These are phyloP conservation scores for Drosophila birchii DNA, from an alignment of 2,888 invertebrate genomes.

Conservation along the genomic window DNA sequence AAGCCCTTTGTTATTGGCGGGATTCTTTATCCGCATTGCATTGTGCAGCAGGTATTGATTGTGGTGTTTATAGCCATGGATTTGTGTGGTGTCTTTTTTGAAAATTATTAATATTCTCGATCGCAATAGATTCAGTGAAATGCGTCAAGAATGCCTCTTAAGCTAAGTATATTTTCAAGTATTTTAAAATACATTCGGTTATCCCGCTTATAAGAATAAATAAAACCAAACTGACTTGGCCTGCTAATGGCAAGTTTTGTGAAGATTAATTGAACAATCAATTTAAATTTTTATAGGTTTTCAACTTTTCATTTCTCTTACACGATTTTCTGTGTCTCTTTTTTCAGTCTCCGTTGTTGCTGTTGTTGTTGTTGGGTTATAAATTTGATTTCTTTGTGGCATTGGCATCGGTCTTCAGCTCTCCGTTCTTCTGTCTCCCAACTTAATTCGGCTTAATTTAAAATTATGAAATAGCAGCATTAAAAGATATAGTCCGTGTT, in stretches of 20 bases:
- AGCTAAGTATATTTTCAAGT: neutral
- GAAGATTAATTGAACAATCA: conserved; percentile 84
- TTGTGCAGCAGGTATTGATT: conserved; percentile 22
- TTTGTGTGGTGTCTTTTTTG: neutral
- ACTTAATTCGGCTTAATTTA: conserved; percentile 52
- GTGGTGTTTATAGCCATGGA: conserved; percentile 14
- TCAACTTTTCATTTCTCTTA: conserved; percentile 77
- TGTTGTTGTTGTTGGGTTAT: conserved; percentile 61
- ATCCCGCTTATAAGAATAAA: neutral
- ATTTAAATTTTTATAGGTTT: conserved; percentile 84
- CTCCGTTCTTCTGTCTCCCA: conserved; percentile 1
- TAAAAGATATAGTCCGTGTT: conserved; percentile 64
- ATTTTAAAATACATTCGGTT: neutral
- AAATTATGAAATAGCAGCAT: conserved; percentile 74
- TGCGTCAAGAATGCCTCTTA: neutral
- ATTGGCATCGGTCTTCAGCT: conserved; percentile 47
- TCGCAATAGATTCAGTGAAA: conserved; percentile 5
- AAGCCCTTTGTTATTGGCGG: conserved; percentile 44
- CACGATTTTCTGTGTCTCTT: conserved; percentile 62
- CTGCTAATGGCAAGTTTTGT: conserved; percentile 79
- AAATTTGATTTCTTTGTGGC: conserved; percentile 71
- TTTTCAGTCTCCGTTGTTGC: conserved; percentile 24
- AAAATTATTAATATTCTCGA: neutral
- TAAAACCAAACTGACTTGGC: conserved; percentile 51
- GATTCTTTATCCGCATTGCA: conserved; percentile 17